Conservation (phyloP, 1,140 invertebrate genomes). For the Pinna nobilis region DNA sequence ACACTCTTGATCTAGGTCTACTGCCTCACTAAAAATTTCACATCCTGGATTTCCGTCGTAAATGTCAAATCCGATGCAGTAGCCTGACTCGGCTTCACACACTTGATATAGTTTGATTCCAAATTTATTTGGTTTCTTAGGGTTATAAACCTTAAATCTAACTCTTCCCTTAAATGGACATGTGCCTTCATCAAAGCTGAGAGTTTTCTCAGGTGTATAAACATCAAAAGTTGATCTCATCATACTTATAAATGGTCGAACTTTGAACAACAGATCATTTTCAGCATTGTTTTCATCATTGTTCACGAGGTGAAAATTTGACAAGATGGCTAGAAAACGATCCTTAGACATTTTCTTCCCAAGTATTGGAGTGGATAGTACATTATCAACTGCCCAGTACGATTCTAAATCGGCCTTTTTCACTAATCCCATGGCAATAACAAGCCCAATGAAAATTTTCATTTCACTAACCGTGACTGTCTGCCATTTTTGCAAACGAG, state of each 20-base stretch:
- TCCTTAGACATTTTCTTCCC: constrained; percentile 2
- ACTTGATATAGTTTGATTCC: constrained; percentile 27
- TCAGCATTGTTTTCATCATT: background rate
- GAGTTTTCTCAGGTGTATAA: constrained; percentile 11
- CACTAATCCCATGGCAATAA: background rate
- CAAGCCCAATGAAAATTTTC: background rate
- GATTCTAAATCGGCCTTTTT: background rate
- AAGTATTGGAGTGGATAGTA: background rate
- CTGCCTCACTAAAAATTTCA: background rate
- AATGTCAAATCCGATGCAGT: constrained; percentile 17
- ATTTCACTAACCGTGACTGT: too few relatives aligned
- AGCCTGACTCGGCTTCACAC: constrained; percentile 1
- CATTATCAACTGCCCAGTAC: constrained; percentile 4
- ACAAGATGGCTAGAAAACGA: background rate
- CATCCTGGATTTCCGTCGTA: constrained; percentile 13
- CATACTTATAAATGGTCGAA: too few relatives aligned
- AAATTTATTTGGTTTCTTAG: constrained; percentile 33
- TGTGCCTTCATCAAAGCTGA: constrained; percentile 21
- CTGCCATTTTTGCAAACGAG: too few relatives aligned
- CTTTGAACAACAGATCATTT: background rate
- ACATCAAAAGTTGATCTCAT: too few relatives aligned
- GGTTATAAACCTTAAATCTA: constrained; percentile 36
- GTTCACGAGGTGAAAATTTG: background rate
- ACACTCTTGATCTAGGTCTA: background rate
- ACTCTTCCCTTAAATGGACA: constrained; percentile 41